Percentiles rank a stretch among this genome's conserved stretches.
Evolutionary conservation across 2,113 vertebrate genomes (phyloP).

Genomic region (Columbina picui): DNA sequence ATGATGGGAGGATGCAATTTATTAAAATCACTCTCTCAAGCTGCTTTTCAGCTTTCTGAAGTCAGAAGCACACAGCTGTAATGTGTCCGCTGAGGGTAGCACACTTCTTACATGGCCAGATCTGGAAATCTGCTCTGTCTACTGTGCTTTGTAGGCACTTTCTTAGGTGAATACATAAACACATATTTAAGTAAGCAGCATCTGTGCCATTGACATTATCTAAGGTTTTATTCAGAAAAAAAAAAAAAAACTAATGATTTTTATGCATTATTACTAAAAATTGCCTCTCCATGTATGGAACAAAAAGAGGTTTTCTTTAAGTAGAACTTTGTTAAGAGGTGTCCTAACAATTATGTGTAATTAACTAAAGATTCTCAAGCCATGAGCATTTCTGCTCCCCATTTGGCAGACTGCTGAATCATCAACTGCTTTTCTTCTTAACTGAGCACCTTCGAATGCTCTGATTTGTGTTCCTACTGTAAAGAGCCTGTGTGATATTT

Average conservation of each 20-base stretch:
- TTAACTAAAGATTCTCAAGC: not conserved
- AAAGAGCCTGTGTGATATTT: not conserved
- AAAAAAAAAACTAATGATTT: not conserved
- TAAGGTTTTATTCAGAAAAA: not conserved
- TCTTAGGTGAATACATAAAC: not conserved
- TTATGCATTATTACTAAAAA: not conserved
- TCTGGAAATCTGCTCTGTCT: not conserved
- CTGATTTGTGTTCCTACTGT: not conserved
- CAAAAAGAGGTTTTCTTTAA: not conserved
- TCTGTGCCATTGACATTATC: too few relatives aligned
- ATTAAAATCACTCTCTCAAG: not conserved
- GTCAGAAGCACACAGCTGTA: not conserved
- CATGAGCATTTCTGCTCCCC: not conserved
- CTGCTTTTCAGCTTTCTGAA: not conserved
- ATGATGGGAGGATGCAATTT: not conserved
- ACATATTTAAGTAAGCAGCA: not conserved
- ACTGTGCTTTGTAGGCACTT: not conserved
- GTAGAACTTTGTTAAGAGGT: not conserved
- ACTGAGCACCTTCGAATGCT: not conserved
- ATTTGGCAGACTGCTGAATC: not conserved
- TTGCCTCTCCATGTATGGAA: rapidly evolving
- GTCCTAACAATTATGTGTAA: not conserved
- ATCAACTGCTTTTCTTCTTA: not conserved
- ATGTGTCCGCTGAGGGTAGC: rapidly evolving
- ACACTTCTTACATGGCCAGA: not conserved